These are phyloP conservation scores for Pantherophis alleghaniensis DNA, from an alignment of 2,797 vertebrate species.

Conservation along the genomic window DNA sequence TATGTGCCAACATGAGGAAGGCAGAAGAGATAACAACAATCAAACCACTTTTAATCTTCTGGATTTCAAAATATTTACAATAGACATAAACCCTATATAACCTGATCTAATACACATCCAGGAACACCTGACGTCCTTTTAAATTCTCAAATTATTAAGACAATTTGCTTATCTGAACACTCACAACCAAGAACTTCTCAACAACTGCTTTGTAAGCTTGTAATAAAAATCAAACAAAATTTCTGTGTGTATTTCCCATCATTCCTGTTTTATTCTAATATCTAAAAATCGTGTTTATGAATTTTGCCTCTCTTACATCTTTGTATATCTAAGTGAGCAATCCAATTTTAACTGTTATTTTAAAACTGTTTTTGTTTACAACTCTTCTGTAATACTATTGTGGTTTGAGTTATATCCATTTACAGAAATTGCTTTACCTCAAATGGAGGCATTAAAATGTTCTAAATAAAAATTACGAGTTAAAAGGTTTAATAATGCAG, in stretches of 20 bases:
- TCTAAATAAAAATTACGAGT: not conserved
- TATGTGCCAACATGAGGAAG: not conserved
- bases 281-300: not conserved
- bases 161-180: not conserved
- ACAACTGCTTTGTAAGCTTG: not conserved
- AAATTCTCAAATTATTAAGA: not conserved
- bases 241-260: not conserved
- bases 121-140: not conserved
- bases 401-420: not conserved
- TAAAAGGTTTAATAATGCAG: not conserved
- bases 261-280: not conserved
- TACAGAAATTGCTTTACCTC: not conserved
- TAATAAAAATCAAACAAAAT: not conserved
- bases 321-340: not conserved
- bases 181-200: not conserved
- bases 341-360: not conserved
- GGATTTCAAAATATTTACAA: not conserved
- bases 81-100: not conserved
- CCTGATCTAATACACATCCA: not conserved
- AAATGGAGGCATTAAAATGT: not conserved
- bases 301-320: not conserved
- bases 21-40: not conserved
- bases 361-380: not conserved
- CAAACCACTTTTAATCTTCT: not conserved
- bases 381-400: not conserved